Percentiles rank a stretch among this genome's conserved stretches.
Evolutionary conservation across 2,113 vertebrate genomes (phyloP).

Genomic region (Apistogramma diplotaenia): DNA sequence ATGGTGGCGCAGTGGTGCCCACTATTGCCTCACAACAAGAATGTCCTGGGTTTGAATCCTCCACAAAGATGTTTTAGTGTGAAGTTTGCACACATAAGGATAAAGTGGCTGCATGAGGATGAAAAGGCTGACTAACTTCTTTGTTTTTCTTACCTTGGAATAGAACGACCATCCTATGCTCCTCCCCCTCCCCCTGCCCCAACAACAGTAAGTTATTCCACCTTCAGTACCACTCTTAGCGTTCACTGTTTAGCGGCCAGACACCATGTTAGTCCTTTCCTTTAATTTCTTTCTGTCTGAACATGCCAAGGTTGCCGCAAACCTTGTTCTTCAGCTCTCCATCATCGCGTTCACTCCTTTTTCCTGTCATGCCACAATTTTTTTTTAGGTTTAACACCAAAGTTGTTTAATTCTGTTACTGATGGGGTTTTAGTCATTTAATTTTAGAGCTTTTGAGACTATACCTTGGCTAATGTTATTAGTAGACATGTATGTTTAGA

Average conservation of each 20-base stretch:
- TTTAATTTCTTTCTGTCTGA: conserved; percentile 15
- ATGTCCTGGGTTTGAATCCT: no score
- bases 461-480: neutral
- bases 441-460: neutral
- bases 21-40: no score
- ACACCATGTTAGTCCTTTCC: neutral
- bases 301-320: neutral
- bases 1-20: no score
- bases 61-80: no score
- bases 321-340: conserved; percentile 7
- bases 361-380: conserved; percentile 1
- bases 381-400: neutral
- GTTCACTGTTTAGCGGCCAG: neutral
- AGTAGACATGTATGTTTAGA: neutral
- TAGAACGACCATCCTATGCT: conserved; percentile 97
- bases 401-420: neutral
- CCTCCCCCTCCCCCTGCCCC: conserved; percentile 96
- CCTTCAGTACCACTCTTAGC: neutral
- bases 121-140: neutral
- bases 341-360: conserved; percentile 36
- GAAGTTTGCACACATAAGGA: no score
- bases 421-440: neutral
- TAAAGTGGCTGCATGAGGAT: neutral
- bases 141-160: neutral
- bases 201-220: conserved; percentile 90